Evolutionary conservation across 2,888 invertebrate genomes (phyloP), one percentile per base, ranked within the genome.

Genomic region (Euclidia mi): DNA sequence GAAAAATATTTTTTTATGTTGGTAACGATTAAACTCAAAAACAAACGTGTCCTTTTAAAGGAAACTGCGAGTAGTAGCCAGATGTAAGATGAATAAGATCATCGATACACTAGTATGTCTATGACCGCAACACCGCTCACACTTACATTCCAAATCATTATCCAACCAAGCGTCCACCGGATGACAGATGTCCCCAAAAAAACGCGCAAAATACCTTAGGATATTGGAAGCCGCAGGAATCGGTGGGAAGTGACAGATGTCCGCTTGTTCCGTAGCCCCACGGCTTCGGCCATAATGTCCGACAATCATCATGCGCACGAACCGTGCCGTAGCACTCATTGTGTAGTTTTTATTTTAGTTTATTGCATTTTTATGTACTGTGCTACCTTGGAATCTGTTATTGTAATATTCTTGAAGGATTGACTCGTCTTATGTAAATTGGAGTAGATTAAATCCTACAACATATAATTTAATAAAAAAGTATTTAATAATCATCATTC

Each of bases 171-270:
- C 14, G 52, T 55, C 56, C 53, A 41, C 25, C 14, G 20, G 10
- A 37, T n/a, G 46, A 55, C 72, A 57, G 46, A 34, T 52, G 60
- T 52, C 46, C 20, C 25, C 42, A 53, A 35, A 29, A 1, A 29
- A 4, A 7, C 2, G n/a, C 12, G 38, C 1, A 40, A 34, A 50
- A 20, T 14, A 15, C n/a, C n/a, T n/a, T 4, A 35, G 18, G 58
- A 32, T 2, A 11, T 20, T 25, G 17, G 65, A 71, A 74, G 57
- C 68, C 68, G 29, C 61, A 62, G 48, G 44, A 61, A 37, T 57
- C 40, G 25, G 17, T 51, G 9, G 76, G 78, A 77, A 47, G 28
- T 41, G 55, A 25, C 78, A 78, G 59, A 58, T 71, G 78, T 66
- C 14, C 57, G 65, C 49, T 43, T 35, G 38, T 52, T 4, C 56